Conservation (phyloP, 1,140 invertebrate species). For the Wiebesia pumilae region DNA sequence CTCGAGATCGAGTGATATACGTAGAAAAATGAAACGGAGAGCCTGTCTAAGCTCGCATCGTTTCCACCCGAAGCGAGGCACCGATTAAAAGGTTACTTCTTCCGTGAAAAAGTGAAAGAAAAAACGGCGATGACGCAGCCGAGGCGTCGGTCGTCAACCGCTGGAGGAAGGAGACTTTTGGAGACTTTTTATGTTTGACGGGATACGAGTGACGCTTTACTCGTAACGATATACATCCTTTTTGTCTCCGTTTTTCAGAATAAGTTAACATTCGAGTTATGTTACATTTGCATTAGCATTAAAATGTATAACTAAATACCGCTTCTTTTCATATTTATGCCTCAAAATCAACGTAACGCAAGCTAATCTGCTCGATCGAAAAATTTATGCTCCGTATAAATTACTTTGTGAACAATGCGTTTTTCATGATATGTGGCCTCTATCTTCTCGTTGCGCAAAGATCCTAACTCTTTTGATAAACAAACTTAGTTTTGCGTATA, state of each 20-base stretch:
- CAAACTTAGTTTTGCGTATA: neutral
- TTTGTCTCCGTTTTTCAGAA: neutral
- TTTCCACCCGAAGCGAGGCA: neutral
- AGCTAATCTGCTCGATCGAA: neutral
- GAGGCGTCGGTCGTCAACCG: too few relatives aligned
- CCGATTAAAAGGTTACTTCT: conserved; percentile 4
- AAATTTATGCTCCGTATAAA: neutral
- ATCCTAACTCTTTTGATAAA: neutral
- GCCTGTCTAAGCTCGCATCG: neutral
- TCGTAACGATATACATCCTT: neutral
- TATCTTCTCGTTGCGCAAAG: neutral
- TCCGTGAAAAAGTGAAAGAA: neutral
- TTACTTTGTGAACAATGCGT: neutral
- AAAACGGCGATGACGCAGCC: conserved; percentile 1
- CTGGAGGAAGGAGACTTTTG: neutral
- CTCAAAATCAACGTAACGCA: neutral
- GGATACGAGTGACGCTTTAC: neutral
- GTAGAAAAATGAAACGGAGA: neutral
- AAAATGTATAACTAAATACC: neutral
- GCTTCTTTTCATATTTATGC: neutral
- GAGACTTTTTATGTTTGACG: neutral
- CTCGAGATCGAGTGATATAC: neutral
- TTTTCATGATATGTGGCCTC: neutral
- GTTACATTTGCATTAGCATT: neutral
- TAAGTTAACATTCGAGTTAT: neutral